Percentiles rank a stretch among this genome's conserved stretches.
Evolutionary conservation across 2,888 invertebrate genomes (phyloP).

Genomic region (Tyria jacobaeae): DNA sequence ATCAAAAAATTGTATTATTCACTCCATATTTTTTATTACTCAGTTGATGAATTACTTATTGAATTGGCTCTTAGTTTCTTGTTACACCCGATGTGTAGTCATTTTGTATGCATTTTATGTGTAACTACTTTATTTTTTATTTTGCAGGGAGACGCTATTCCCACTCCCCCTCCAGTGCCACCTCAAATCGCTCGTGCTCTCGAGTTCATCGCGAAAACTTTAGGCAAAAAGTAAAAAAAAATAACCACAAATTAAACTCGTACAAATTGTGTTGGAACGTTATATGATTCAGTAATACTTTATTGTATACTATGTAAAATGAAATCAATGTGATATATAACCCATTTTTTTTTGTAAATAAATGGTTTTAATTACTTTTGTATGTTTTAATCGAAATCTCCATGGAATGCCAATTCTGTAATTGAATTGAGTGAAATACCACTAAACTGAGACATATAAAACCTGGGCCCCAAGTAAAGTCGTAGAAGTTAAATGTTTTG

Average conservation of each 20-base stretch:
- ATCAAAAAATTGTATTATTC: not conserved
- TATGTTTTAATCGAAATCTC: too few species aligned
- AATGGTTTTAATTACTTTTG: not conserved
- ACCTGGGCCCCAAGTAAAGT: too few species aligned
- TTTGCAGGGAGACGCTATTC: conserved; percentile 71
- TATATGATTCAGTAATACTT: conserved; percentile 37
- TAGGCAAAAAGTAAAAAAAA: conserved; percentile 50
- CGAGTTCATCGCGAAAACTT: conserved; percentile 60
- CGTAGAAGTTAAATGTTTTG: too few species aligned
- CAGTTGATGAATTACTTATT: not conserved
- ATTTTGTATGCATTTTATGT: too few species aligned
- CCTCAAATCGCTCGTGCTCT: conserved; percentile 77
- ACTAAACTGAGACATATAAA: not conserved
- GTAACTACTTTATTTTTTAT: not conserved
- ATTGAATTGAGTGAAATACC: not conserved
- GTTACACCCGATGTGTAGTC: too few species aligned
- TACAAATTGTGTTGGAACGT: conserved; percentile 27
- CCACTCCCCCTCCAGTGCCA: conserved; percentile 83
- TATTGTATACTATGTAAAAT: conserved; percentile 39
- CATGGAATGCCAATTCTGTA: not conserved
- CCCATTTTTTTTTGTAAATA: conserved; percentile 27
- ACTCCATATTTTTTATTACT: not conserved
- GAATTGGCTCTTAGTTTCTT: too few species aligned
- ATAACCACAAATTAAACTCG: conserved; percentile 26
- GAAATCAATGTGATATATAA: conserved; percentile 57